Evolutionary conservation across 2,797 vertebrate species (phyloP).

Genomic region (Girardinus metallicus): DNA sequence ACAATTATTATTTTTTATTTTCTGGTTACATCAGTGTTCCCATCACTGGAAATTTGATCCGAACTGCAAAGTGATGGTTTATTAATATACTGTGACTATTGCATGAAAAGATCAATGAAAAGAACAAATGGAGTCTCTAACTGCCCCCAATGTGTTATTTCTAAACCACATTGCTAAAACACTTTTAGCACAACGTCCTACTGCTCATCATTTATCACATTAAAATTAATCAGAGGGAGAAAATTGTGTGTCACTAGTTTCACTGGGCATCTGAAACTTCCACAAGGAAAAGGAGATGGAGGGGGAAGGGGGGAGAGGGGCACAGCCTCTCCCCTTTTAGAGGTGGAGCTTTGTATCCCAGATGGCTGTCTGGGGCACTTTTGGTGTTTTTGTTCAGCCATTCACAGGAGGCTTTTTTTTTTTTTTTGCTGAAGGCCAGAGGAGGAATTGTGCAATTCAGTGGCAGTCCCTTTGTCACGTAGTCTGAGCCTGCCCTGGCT

Average conservation of each 20-base stretch:
- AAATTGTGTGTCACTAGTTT: slow-evolving; percentile 45
- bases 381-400: slow-evolving; percentile 72
- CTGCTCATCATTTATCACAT: neutral
- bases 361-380: slow-evolving; percentile 68
- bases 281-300: neutral
- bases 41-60: slow-evolving; percentile 44
- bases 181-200: neutral
- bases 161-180: neutral
- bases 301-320: slow-evolving; percentile 3
- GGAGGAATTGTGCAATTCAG: slow-evolving; percentile 73
- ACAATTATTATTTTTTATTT: slow-evolving; percentile 24
- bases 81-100: neutral
- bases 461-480: slow-evolving; percentile 69
- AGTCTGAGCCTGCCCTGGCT: slow-evolving; percentile 42
- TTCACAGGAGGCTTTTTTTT: slow-evolving; percentile 72
- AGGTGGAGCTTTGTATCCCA: slow-evolving; percentile 58
- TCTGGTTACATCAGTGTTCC: slow-evolving; percentile 30
- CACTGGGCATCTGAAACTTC: slow-evolving; percentile 29
- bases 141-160: neutral
- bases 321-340: slow-evolving; percentile 66
- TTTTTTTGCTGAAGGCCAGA: slow-evolving; percentile 50
- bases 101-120: neutral
- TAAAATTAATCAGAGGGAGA: neutral
- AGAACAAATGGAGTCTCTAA: slow-evolving; percentile 9
- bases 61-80: slow-evolving; percentile 13